Evolutionary conservation across 37 sponge, comb jelly and placozoan species (phyloP), one percentile per base, ranked within the genome.

Genomic region (Oopsacas minuta): DNA sequence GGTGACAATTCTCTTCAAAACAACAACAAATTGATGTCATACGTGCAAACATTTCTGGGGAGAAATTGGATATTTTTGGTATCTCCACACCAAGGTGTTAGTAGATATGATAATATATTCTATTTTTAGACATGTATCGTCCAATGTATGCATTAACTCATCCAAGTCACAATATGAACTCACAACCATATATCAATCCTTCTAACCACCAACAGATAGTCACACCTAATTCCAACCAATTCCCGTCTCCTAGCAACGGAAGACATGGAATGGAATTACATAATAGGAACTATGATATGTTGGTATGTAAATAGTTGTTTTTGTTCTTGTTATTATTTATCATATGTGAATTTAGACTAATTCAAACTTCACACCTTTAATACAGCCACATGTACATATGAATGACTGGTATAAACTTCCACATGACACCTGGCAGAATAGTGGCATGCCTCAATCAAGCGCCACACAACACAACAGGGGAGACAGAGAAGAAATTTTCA

Each of bases 261-360:
- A 61, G 75, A n/a, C 75, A 61, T 3, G 75, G 75, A 61, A 61
- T 61, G 75, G 75, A 61, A 61, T 61, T n/a, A 61, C 75, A 61
- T 20, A 61, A 61, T n/a, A 61, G 75, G 28, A n/a, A 61, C 7
- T 61, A 25, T 61, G 75, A 61, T 25, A 12, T 61, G 22, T 32
- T 61, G 75, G 75, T 61, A 61, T 61, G 20, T 61, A 20, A 12
- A 20, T n/a, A 20, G 75, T 25, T 61, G 20, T 10, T 10, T 3
- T 61, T 61, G 30, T n/a, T 61, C 17, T 61, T 61, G 28, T n/a
- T n/a, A 12, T 61, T 61, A 12, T 61, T 25, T 61, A 12, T 61
- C 22, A n/a, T 61, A 20, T 3, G 5, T 61, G 22, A 25, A 61
- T 61, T 61, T 61, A 61, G 75, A n/a, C 3, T 34, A n/a, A n/a